phyloP scores from a whole-genome alignment of 2,888 invertebrate genomes.

The Abrostola triplasia region DNA sequence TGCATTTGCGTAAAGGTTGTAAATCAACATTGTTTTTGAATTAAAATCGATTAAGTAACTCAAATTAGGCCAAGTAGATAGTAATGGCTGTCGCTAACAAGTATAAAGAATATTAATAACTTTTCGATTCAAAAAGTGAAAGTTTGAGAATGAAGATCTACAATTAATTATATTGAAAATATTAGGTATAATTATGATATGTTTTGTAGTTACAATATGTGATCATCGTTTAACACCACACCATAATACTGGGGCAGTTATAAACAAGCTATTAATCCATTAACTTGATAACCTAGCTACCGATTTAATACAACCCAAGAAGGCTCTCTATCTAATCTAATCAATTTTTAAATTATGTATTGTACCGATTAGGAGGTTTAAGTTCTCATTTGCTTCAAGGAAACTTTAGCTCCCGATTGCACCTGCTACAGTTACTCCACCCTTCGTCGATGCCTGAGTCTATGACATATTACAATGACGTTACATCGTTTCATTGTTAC shows the following conservation, averaged over 20 bases:
- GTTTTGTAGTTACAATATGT: no score
- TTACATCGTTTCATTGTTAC: conserved; percentile 35
- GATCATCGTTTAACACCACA: no score
- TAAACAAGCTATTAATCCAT: no score
- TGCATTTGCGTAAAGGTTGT: conserved; percentile 79
- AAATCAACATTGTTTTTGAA: conserved; percentile 71
- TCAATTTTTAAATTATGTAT: no score
- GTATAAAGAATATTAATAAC: conserved; percentile 50
- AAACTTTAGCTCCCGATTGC: conserved; percentile 15
- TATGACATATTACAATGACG: conserved; percentile 28
- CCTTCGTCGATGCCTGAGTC: conserved; percentile 21
- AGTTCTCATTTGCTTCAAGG: conserved; percentile 11
- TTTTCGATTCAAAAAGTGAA: conserved; percentile 70
- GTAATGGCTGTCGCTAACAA: conserved; percentile 48
- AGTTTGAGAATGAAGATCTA: conserved; percentile 65
- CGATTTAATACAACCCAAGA: no score
- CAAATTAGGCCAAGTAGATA: conserved; percentile 58
- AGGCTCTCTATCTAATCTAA: no score
- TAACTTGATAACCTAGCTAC: no score
- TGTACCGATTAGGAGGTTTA: background rate
- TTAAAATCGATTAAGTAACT: conserved; percentile 65
- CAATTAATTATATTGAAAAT: conserved; percentile 40
- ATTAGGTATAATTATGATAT: no score
- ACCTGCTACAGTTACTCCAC: conserved; percentile 8
- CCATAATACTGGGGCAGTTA: no score